Base-by-base conservation (phyloP, 1,140 invertebrate genomes). In the Drosophila obscura region DNA sequence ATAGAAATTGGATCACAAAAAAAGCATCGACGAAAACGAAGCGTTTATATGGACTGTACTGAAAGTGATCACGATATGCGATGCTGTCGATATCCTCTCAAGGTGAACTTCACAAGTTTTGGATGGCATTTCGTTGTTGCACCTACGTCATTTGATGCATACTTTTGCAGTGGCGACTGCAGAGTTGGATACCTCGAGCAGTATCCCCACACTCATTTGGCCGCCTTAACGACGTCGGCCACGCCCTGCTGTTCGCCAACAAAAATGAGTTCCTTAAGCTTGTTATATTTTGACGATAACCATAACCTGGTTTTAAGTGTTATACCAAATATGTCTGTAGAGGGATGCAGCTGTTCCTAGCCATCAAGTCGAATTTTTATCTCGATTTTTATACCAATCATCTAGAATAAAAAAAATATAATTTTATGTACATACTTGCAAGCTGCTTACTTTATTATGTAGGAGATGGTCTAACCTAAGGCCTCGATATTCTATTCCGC, bases 81-180 rank as follows among this genome's bases (percentile, higher is more conserved):
- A 22, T 98, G 97, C 92, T 98, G 97, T 91, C 95, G 97, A 13
- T 98, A 98, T 91, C 96, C 97, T 1, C 94, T 99, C 15, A 96
- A 96, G 9, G 97, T 99, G 11, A 97, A 99, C 93, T 99, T 99
- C 92, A 96, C 96, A 77, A 96, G 97, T 73, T 98, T 99, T 87
- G 98, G 97, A 9, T 99, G 98, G 98, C 97, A 99, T 84, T 99
- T 98, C 96, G 98, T 99, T 80, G 97, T 99, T 39, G 98, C 98
- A 0, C 98, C 98, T 0, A 97, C 97, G 80, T 95, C 96, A 73
- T 99, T 99, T 93, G 96, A 98, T 85, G 98, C 98, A 15, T 98
- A 98, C 93, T 99, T 98, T 93, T 99, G 98, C 93, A 96, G 96
- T 63, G 98, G 98, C 3, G 96, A 98, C 80, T 99, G 98, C 93